Evolutionary conservation across 2,888 invertebrate species (phyloP), one percentile per base, ranked within the genome.

Genomic region (Phyto melanocephala): DNA sequence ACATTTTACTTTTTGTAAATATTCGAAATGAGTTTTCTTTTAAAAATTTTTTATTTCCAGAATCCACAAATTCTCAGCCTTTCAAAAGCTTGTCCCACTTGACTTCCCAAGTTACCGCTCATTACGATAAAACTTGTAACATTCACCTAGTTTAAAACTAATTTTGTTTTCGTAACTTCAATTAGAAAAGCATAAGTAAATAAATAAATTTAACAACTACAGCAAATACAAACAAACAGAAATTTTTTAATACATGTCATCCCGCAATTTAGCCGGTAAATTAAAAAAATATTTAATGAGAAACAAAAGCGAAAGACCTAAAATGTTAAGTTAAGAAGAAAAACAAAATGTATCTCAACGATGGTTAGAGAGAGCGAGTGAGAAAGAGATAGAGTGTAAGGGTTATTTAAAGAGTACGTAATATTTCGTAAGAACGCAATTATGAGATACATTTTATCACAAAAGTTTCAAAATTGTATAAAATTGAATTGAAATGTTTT

Each of bases 231-330:
- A 40, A 62, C 37, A 68, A 50, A 71, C 22, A 47, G 20, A n/a
- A 17, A 10, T 17, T 37, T 67, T 54, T 42, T 8, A 37, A 11
- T 1, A 3, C 8, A 52, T 71, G 42, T 24, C 42, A 33, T 58
- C 6, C 40, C 28, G 71, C 11, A 54, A 58, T 65, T 50, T 68
- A 20, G 72, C 81, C 81, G 81, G 77, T 47, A 77, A 50, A 81
- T 45, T 33, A 22, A 62, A 54, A 28, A 33, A 42, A 63, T 15
- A 72, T 10, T n/a, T 37, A 28, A 17, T 17, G 47, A 37, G 1
- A 47, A 60, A 17, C 45, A 42, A 35, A 17, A 33, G 33, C 8
- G 17, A 67, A 72, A 62, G 52, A 68, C 35, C 22, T 20, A 13
- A 50, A 28, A 45, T 6, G 28, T 37, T 15, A 33, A 28, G 33